Evolutionary conservation across 1,140 invertebrate species (phyloP).

Genomic region (Phenacoccus solenopsis): DNA sequence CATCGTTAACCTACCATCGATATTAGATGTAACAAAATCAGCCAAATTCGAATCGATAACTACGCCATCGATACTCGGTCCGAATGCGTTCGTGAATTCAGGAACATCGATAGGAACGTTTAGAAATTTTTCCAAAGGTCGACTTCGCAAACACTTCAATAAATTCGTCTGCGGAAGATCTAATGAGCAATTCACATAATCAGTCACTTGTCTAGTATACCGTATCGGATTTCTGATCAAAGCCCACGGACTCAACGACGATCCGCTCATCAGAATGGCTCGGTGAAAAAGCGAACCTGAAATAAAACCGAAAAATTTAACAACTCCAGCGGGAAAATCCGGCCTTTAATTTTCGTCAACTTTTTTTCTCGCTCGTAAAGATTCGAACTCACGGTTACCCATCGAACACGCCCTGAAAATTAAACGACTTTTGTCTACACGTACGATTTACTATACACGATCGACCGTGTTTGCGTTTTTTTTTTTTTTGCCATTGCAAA

Average conservation of each 20-base stretch:
- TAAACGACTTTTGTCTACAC: too few species aligned
- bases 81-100: slow-evolving; percentile 75
- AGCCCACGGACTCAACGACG: slow-evolving; percentile 85
- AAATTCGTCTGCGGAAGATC: slow-evolving; percentile 56
- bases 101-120: slow-evolving; percentile 58
- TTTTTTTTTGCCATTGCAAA: too few species aligned
- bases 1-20: not conserved
- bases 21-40: not conserved
- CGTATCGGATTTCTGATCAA: slow-evolving; percentile 72
- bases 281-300: slow-evolving; percentile 60
- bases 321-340: too few species aligned
- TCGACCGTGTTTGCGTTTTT: too few species aligned
- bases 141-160: slow-evolving; percentile 69
- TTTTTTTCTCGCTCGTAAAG: too few species aligned
- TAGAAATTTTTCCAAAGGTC: slow-evolving; percentile 55
- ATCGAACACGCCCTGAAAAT: too few species aligned
- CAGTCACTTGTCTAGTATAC: slow-evolving; percentile 73
- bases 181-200: slow-evolving; percentile 73
- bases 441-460: too few species aligned
- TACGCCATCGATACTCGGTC: slow-evolving; percentile 81
- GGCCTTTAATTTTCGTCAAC: too few species aligned
- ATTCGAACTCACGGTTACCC: too few species aligned
- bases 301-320: not conserved
- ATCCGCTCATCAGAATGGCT: slow-evolving; percentile 87
- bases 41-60: slow-evolving; percentile 54